Evolutionary conservation across 1,140 invertebrate genomes (phyloP), one percentile per base, ranked within the genome.

Genomic region (Daktulosphaira vitifoliae): DNA sequence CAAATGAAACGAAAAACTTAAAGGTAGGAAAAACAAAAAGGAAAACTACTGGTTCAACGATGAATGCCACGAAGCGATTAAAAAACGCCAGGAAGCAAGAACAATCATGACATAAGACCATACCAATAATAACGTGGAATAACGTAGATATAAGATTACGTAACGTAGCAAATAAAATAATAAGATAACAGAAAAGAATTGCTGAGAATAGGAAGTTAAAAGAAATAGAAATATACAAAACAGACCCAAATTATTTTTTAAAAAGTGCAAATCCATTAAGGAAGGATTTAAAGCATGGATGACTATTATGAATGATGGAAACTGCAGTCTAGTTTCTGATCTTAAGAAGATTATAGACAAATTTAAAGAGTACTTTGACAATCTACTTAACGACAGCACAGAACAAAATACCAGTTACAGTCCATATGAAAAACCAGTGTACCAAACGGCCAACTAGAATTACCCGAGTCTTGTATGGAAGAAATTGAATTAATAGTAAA

Each of bases 21-120:
- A 29, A 20, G 39, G 38, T 29, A 64, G 7, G 29, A 54, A 39
- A 54, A 29, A 54, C 18, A 54, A 26, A 26, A 54, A 16, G 16
- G 29, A 22, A 23, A 62, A 53, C 65, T 42, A 50, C 26, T 69
- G 68, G 66, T 67, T 65, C 42, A 66, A 69, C 46, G 56, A 39
- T n/a, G 56, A 69, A 50, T 69, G 66, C 44, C 29, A 37, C 11
- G 29, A 54, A 26, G 53, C 39, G 4, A 38, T 38, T 20, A 46
- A 65, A 13, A 23, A 65, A 37, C 48, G 49, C 23, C 65, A 67
- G 38, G 50, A 49, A 42, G 42, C 39, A 20, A 54, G 50, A 38
- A 15, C 38, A 42, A 56, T 42, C 9, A 56, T 44, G 26, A 13
- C 29, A 37, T 2, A 29, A 37, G 7, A 52, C 5, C 53, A 33